Conservation (phyloP, 1,140 invertebrate species). For the Bombus turneri region DNA sequence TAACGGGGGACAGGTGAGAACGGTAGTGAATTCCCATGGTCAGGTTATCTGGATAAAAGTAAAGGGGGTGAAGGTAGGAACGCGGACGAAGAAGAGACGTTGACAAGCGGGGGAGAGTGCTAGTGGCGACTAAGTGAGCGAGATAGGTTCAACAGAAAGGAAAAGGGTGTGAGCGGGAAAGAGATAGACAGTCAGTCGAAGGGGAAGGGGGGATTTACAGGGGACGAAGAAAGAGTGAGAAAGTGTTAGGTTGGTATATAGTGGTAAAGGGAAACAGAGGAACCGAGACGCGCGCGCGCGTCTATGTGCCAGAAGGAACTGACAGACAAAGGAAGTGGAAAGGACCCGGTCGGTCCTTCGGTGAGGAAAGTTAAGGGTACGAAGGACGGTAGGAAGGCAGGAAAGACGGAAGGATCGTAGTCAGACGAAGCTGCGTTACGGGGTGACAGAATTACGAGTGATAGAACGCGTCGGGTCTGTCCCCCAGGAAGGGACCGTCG, state of each 20-base stretch:
- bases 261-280: slow-evolving; percentile 27
- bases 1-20: slow-evolving; percentile 15
- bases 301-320: slow-evolving; percentile 53
- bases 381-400: slow-evolving; percentile 48
- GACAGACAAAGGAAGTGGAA: slow-evolving; percentile 57
- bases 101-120: slow-evolving; percentile 10
- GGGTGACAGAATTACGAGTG: slow-evolving; percentile 33
- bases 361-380: slow-evolving; percentile 42
- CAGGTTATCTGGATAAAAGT: neutral
- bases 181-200: slow-evolving; percentile 8
- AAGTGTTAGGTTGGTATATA: slow-evolving; percentile 21
- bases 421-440: slow-evolving; percentile 34
- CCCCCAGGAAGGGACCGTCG: slow-evolving; percentile 65
- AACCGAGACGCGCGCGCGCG: slow-evolving; percentile 41
- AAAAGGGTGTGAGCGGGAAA: neutral
- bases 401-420: slow-evolving; percentile 43
- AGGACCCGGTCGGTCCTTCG: slow-evolving; percentile 47
- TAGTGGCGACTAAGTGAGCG: neutral
- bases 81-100: neutral
- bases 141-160: neutral
- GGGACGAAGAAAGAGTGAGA: slow-evolving; percentile 24
- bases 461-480: slow-evolving; percentile 63
- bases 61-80: neutral
- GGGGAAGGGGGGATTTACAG: neutral
- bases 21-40: neutral